A percentile compares a stretch with the other conserved stretches of the same genome.
Conservation (phyloP, 2,113 vertebrate genomes). For the Leptobrachium leishanense region DNA sequence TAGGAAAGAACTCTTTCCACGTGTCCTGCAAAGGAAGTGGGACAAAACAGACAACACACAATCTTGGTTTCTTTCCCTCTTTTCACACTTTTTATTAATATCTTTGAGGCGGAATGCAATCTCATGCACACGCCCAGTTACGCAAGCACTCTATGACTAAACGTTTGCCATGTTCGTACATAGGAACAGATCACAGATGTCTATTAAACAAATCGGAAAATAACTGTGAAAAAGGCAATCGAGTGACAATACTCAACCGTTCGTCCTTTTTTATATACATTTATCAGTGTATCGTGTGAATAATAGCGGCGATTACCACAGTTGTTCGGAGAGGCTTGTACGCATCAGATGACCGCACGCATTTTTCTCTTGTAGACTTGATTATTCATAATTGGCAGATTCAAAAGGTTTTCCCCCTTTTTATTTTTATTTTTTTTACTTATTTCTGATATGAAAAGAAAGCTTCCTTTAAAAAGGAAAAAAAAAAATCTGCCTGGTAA, state of each 20-base stretch:
- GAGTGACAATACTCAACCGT: background rate
- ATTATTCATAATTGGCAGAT: no score
- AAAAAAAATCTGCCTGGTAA: conserved; percentile 90
- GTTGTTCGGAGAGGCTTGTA: no score
- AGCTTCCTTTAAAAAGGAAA: conserved; percentile 56
- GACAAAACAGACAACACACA: background rate
- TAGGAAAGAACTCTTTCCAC: background rate
- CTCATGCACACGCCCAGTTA: background rate
- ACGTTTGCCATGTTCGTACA: background rate
- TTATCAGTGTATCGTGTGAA: background rate
- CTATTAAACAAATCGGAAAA: background rate
- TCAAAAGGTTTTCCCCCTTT: background rate
- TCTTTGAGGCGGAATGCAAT: conserved; percentile 2
- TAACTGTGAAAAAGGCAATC: background rate
- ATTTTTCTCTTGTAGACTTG: no score
- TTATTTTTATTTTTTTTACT: conserved; percentile 1
- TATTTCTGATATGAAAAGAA: conserved; percentile 57
- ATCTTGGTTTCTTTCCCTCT: background rate
- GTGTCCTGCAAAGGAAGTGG: background rate
- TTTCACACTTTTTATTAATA: background rate
- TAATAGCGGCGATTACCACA: no score
- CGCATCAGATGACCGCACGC: no score
- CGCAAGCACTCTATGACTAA: background rate
- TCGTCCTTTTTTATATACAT: background rate
- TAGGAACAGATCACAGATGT: background rate